Evolutionary conservation across 2,797 vertebrate species (phyloP), one percentile per base, ranked within the genome.

Genomic region (Pelochelys cantorii): DNA sequence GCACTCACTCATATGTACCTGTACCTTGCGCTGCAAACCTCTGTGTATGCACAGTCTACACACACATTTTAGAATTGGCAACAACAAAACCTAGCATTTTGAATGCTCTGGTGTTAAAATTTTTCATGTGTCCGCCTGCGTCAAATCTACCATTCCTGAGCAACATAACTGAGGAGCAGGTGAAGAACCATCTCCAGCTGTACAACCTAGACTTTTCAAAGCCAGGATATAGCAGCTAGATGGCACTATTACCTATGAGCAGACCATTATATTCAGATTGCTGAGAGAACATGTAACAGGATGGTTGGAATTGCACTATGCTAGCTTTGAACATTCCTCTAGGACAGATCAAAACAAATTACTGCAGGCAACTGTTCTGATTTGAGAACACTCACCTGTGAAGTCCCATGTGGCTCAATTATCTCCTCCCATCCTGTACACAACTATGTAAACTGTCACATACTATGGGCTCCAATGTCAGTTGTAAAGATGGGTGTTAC

Each of bases 361-460:
- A 75, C 62, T 95, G 84, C 5, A 95, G 59, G 71, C 27, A 94
- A 60, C 7, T 78, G 81, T 75, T 29, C 71, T 87, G 87, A 81
- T 93, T 89, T 90, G 90, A 87, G 91, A 93, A 86, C 74, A 90
- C 75, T 91, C 84, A 68, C 71, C 90, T 71, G 65, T 88, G 11
- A 17, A 84, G 88, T 60, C 56, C 77, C 57, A 2, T 71, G 95
- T 90, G 79, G 84, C 79, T 79, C 79, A 80, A n/a, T 52, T 25
- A 71, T n/a, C 85, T 68, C 79, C 53, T 83, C 48, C 74, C 42
- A 52, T 8, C 42, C 56, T 34, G 18, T 74, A 79, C 62, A 90
- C 79, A 22, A 34, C 85, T 37, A 59, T 92, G 53, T 65, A 92
- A 92, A 94, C 57, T 82, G 68, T 20, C 48, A 2, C 1, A 15